Conservation (phyloP, 2,113 vertebrate species). For the Gasterosteus nipponicus region DNA sequence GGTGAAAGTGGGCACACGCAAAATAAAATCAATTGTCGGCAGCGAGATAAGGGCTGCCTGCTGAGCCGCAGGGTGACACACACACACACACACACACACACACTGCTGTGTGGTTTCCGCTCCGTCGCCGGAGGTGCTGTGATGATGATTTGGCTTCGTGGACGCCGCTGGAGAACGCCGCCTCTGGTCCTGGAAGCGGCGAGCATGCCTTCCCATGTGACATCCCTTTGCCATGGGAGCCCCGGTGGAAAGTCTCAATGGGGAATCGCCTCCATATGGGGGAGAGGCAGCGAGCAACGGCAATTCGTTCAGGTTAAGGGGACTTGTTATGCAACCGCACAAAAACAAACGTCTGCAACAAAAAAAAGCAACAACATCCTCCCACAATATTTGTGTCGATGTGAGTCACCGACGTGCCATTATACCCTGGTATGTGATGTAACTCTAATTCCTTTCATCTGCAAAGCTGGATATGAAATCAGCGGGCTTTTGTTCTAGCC, state of each 20-base stretch:
- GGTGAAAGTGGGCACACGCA: constrained; percentile 71
- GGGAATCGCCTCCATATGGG: constrained; percentile 36
- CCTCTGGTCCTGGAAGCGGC: constrained; percentile 51
- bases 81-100: constrained; percentile 27
- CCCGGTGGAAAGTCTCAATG: constrained; percentile 31
- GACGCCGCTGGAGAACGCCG: constrained; percentile 31
- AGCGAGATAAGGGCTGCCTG: constrained; percentile 41
- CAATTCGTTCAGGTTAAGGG: constrained; percentile 54
- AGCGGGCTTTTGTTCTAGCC: constrained; percentile 53
- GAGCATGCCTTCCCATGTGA: constrained; percentile 41
- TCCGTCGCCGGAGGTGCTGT: constrained; percentile 47
- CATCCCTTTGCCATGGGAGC: constrained; percentile 40
- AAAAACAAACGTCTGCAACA: constrained; percentile 35
- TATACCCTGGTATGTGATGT: constrained; percentile 49
- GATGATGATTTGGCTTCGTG: constrained; percentile 45
- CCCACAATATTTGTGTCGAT: constrained; percentile 49
- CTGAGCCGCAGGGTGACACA: constrained; percentile 34
- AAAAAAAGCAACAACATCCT: constrained; percentile 40
- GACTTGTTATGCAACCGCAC: constrained; percentile 57
- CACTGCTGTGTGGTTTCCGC: constrained; percentile 34
- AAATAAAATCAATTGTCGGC: constrained; percentile 74
- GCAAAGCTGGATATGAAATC: constrained; percentile 47
- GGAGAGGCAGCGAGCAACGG: constrained; percentile 32
- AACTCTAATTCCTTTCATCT: constrained; percentile 52
- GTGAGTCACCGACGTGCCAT: constrained; percentile 61